Percentiles rank a stretch among this genome's conserved stretches.
phyloP scores from a whole-genome alignment of 2,797 vertebrate species.

The Gymnoscopelus microlampas region DNA sequence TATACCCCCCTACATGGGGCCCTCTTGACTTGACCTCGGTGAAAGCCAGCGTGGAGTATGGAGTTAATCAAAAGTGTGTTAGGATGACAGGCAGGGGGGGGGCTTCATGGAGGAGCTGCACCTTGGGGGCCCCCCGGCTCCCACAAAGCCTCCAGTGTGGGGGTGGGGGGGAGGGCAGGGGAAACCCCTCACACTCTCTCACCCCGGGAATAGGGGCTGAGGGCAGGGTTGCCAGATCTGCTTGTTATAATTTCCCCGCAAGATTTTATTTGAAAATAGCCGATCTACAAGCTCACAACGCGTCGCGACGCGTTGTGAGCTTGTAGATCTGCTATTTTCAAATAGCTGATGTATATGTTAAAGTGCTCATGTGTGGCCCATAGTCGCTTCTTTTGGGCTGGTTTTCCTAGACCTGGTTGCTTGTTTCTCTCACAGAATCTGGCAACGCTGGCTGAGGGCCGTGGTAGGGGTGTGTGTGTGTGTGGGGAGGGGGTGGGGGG shows the following conservation, averaged over 20 bases:
- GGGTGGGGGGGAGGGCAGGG: neutral
- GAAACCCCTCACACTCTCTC: conserved; percentile 4
- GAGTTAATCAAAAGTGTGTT: conserved; percentile 78
- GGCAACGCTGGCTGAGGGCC: conserved; percentile 5
- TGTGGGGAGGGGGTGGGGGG: neutral
- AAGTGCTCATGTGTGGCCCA: too few species aligned
- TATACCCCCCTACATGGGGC: conserved; percentile 12
- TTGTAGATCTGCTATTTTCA: too few species aligned
- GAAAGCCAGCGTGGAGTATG: conserved; percentile 65
- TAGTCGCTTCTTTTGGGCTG: too few species aligned
- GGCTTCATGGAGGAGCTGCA: conserved; percentile 40
- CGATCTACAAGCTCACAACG: too few species aligned
- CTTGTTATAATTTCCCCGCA: too few species aligned
- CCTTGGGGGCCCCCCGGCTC: conserved; percentile 50
- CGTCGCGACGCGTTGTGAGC: too few species aligned
- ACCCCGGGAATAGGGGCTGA: conserved; percentile 24
- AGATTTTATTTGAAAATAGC: too few species aligned
- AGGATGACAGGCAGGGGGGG: conserved; percentile 66
- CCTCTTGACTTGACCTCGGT: conserved; percentile 60
- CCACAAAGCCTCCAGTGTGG: conserved; percentile 66
- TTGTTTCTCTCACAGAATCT: too few species aligned
- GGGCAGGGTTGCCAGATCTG: neutral
- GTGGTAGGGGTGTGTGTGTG: neutral
- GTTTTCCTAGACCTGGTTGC: too few species aligned
- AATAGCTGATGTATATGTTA: too few species aligned